Base-by-base conservation (phyloP, 2,888 invertebrate genomes). In the Tiliacea aurago region DNA sequence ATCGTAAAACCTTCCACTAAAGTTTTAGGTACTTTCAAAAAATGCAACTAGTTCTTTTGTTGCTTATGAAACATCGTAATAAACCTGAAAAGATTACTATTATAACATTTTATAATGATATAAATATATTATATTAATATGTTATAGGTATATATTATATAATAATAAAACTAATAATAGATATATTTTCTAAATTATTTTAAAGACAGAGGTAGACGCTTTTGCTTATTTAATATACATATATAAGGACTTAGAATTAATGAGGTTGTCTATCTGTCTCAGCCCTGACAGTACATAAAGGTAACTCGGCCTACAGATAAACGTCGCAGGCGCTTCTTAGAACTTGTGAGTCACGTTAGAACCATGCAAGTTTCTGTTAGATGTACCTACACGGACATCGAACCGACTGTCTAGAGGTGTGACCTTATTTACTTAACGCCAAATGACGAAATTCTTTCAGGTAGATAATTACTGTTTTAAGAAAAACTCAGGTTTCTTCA, bases 321-420 rank as follows among this genome's bases (percentile, higher is more conserved):
- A 58, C 76, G 74, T 68, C 72, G 75, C 72, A 82, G 73, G 59
- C 76, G 72, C 72, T 87, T 86, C 85, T 66, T 58, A 74, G 84
- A 80, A 79, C 63, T 78, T 70, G 82, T 92, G 93, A 93, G 83
- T 93, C 93, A 93, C 80, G 81, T 73, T 70, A 76, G 78, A 90
- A 83, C 85, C 86, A 91, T 89, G 90, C 87, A 81, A 83, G 81
- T 78, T 68, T 61, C 83, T 84, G 73, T 84, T 86, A 86, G 82
- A 80, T 80, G 70, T 79, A 80, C 76, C 81, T 86, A 87, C 87
- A 88, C 90, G 90, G 90, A 90, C 91, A 87, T 87, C 87, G 88
- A 88, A 89, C 88, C 78, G 79, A 73, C 84, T 87, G 78, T 82
- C 78, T 87, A 84, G 67, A 83, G 86, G 88, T 84, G 87, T 86